Percentiles rank a stretch among this genome's conserved stretches.
Evolutionary conservation across 2,797 vertebrate genomes (phyloP).

Genomic region (Sebastes baramenuke): DNA sequence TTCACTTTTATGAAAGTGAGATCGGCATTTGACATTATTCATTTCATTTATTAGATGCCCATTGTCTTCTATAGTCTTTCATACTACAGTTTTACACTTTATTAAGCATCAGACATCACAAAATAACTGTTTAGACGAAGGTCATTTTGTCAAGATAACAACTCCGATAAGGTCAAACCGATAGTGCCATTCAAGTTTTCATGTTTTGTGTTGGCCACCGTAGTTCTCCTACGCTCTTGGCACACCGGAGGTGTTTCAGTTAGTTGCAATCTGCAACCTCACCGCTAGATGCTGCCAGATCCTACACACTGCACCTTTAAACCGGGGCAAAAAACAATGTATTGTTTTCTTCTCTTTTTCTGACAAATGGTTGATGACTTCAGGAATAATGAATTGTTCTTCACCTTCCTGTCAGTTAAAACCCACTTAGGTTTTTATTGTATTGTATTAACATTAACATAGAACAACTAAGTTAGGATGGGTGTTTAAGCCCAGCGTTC

Average conservation of each 20-base stretch:
- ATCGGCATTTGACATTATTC: neutral
- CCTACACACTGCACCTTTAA: neutral
- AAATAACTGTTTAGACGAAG: neutral
- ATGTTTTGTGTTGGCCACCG: too few relatives aligned
- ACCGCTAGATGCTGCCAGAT: too few relatives aligned
- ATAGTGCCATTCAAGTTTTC: too few relatives aligned
- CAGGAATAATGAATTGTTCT: neutral
- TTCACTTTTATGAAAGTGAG: slow-evolving; percentile 3
- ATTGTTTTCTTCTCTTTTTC: neutral
- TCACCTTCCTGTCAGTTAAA: neutral
- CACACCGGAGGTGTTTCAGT: too few relatives aligned
- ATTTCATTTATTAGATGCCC: neutral
- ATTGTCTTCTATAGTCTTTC: neutral
- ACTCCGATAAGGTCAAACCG: too few relatives aligned
- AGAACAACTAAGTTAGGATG: neutral
- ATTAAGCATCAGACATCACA: neutral
- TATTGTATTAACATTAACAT: neutral
- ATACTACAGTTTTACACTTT: neutral
- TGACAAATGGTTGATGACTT: neutral
- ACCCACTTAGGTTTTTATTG: neutral
- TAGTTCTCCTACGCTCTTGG: too few relatives aligned
- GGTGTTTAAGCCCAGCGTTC: neutral
- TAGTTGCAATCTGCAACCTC: too few relatives aligned
- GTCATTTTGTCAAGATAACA: neutral
- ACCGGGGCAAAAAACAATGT: neutral